Conservation (phyloP, 1,140 invertebrate species). For the Cydia splendana region DNA sequence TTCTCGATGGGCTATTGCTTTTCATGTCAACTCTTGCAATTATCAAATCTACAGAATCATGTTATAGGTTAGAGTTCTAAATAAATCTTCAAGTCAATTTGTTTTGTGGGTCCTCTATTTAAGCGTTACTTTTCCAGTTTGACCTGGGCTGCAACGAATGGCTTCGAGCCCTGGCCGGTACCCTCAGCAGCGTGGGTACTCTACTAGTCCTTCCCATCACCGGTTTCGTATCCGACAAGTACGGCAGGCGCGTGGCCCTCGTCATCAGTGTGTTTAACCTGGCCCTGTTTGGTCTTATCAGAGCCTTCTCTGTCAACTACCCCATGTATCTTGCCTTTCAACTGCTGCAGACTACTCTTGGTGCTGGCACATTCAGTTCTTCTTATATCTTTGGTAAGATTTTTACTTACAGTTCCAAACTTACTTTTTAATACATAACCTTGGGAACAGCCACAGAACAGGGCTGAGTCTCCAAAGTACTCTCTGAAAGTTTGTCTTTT, state of each 20-base stretch:
- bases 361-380: conserved; percentile 70
- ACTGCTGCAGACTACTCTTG: conserved; percentile 82
- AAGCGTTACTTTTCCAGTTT: conserved; percentile 50
- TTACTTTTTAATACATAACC: not conserved
- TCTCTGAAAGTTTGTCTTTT: no score
- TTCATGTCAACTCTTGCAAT: no score
- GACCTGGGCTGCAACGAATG: conserved; percentile 63
- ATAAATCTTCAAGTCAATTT: no score
- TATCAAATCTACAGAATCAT: no score
- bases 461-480: no score
- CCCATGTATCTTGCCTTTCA: conserved; percentile 83
- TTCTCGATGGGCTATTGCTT: no score
- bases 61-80: no score
- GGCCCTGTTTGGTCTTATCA: conserved; percentile 81
- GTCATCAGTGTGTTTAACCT: conserved; percentile 81
- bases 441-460: no score
- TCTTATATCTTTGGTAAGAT: conserved; percentile 69
- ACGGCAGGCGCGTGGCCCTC: conserved; percentile 81
- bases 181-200: conserved; percentile 61
- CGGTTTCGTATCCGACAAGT: conserved; percentile 82
- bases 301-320: conserved; percentile 84
- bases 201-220: conserved; percentile 63
- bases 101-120: not conserved
- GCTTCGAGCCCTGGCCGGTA: conserved; percentile 60
- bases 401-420: not conserved